Conservation (phyloP, 1,140 invertebrate genomes). For the Samia ricini region DNA sequence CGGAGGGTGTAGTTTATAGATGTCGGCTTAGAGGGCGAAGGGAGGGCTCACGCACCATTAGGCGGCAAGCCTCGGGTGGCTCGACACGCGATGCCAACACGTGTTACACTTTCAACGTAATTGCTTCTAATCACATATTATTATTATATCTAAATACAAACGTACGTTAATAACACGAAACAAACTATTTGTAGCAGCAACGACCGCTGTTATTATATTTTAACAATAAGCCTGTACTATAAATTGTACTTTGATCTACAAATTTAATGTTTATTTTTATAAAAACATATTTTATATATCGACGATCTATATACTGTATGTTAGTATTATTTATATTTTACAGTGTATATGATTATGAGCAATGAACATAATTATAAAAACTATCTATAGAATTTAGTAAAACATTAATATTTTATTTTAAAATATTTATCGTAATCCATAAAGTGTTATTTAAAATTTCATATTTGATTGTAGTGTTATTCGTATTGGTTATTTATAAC, state of each 20-base stretch:
- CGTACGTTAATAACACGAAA: background rate
- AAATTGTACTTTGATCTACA: background rate
- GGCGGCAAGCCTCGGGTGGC: slow-evolving; percentile 47
- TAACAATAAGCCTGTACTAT: background rate
- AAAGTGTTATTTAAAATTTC: no score
- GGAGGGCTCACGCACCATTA: slow-evolving; percentile 64
- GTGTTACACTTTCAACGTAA: slow-evolving; percentile 68
- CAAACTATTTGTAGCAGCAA: background rate
- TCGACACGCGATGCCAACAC: slow-evolving; percentile 59
- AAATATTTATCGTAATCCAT: no score
- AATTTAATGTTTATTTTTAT: background rate
- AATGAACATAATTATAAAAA: no score
- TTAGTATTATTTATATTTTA: no score
- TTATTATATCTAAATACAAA: slow-evolving; percentile 2
- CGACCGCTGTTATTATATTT: background rate
- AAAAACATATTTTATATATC: background rate
- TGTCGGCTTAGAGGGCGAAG: slow-evolving; percentile 28
- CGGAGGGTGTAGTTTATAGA: slow-evolving; percentile 47
- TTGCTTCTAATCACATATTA: slow-evolving; percentile 57
- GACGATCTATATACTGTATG: no score
- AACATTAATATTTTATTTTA: no score
- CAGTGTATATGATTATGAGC: no score
- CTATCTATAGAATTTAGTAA: no score
- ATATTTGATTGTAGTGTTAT: no score
- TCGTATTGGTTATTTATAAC: background rate